Evolutionary conservation across 2,888 invertebrate genomes (phyloP), one percentile per base, ranked within the genome.

Genomic region (Cloeon dipterum): DNA sequence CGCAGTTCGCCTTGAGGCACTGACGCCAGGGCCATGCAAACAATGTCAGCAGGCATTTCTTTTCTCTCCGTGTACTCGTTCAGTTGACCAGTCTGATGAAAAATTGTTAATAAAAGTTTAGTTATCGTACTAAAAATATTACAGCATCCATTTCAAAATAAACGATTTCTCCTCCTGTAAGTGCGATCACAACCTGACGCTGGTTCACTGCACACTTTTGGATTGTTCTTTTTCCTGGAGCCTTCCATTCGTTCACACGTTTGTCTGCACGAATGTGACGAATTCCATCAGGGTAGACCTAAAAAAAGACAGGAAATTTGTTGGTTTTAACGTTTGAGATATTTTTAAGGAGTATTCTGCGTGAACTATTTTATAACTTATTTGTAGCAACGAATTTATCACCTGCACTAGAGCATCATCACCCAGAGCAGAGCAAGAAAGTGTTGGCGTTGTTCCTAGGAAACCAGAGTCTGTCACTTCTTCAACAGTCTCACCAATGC

Each of bases 381-480:
- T n/a, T n/a, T n/a, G n/a, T n/a, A n/a, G n/a, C n/a, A n/a, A n/a
- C n/a, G n/a, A n/a, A n/a, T n/a, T n/a, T n/a, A n/a, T n/a, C n/a
- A 79, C 93, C 68, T 98, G 98, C 2, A 98, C 91, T 18, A 98
- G 62, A 2, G 96, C 93, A 60, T 99, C 96, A 51, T 88, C 94
- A 38, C 96, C 96, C 20, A 99, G 68, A 23, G 94, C 86, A 8
- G 93, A 89, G 59, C 98, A 98, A 43, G 89, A 85, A n/a, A 99
- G 63, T 0, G 98, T 99, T 0, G 96, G 94, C 1, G 96, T 96
- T 0, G 96, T 98, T 41, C 96, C 96, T 50, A 98, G 65, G 58
- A 99, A 98, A 32, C 98, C 98, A 42, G 96, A 96, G 59, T 99
- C 98, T 0, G 96, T 93, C 18, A 98, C 98, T 75, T 99, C 98